Evolutionary conservation across 53 echinoderm and acorn worm genomes (phyloP), one percentile per base, ranked within the genome.

Genomic region (Arbacia lixula): DNA sequence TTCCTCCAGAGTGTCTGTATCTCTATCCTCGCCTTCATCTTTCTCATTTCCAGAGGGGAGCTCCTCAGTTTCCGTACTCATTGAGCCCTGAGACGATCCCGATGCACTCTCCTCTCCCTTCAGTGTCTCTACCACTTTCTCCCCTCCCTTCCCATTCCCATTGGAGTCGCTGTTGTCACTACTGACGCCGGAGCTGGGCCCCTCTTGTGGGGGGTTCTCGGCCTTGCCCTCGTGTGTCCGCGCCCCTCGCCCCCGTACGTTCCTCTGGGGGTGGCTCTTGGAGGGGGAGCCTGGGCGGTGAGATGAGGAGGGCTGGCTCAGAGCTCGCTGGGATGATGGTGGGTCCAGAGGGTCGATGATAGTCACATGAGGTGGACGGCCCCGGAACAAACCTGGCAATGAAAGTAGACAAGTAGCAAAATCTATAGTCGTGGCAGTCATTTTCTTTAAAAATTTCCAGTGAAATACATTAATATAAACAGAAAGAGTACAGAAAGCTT

Each of bases 351-450:
- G 78, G 60, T 78, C 78, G 11, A 78, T 8, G 60, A 78, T 78
- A 60, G 78, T 78, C 57, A 78, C 78, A 29, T 78, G 78, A 24
- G 78, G 60, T 57, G 78, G 78, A 78, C 78, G 78, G 16, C 34
- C 37, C 40, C 78, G 36, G 40, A 78, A 60, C 19, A 78, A 17
- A n/a, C n/a, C n/a, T n/a, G n/a, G n/a, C n/a, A n/a, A n/a, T n/a
- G n/a, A n/a, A n/a, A n/a, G n/a, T n/a, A n/a, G n/a, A n/a, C n/a
- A n/a, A n/a, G n/a, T n/a, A n/a, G n/a, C n/a, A n/a, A n/a, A n/a
- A n/a, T n/a, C n/a, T n/a, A n/a, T n/a, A n/a, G n/a, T n/a, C n/a
- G n/a, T n/a, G n/a, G n/a, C n/a, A n/a, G n/a, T n/a, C n/a, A n/a
- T n/a, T n/a, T n/a, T n/a, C n/a, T n/a, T n/a, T n/a, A n/a, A n/a